Percentiles rank a stretch among this genome's conserved stretches.
Conservation (phyloP, 2,113 vertebrate species). For the Toxotes jaculatrix region DNA sequence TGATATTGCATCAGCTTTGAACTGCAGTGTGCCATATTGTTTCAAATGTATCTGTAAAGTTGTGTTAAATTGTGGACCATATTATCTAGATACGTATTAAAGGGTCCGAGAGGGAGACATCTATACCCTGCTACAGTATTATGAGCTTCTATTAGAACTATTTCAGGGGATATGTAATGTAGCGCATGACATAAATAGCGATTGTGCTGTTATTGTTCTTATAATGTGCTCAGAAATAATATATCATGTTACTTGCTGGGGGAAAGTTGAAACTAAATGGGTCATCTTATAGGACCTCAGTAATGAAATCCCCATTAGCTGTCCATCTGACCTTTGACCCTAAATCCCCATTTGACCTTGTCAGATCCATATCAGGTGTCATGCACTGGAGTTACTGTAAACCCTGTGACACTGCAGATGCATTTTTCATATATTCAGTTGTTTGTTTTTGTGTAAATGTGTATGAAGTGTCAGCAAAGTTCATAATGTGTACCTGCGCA, state of each 20-base stretch:
- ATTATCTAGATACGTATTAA: background rate
- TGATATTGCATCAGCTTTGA: background rate
- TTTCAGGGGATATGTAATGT: background rate
- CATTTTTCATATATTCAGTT: background rate
- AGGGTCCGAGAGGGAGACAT: too few species aligned
- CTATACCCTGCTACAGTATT: background rate
- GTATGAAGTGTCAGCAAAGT: background rate
- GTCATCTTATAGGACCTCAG: constrained; percentile 23
- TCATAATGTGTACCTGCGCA: constrained; percentile 8
- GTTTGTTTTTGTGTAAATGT: background rate
- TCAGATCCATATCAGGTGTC: constrained; percentile 17
- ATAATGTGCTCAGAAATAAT: constrained; percentile 19
- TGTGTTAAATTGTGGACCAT: background rate
- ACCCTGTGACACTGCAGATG: background rate
- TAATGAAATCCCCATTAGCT: constrained; percentile 36
- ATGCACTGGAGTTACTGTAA: background rate
- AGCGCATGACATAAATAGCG: background rate
- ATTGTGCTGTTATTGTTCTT: background rate
- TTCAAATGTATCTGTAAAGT: background rate
- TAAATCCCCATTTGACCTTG: constrained; percentile 32
- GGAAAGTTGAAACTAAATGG: constrained; percentile 38
- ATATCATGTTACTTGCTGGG: constrained; percentile 8
- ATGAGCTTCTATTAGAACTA: background rate
- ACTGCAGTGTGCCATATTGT: background rate
- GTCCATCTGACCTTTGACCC: constrained; percentile 55